phyloP scores from a whole-genome alignment of 2,113 vertebrate genomes.

The Rhinolophus sinicus region DNA sequence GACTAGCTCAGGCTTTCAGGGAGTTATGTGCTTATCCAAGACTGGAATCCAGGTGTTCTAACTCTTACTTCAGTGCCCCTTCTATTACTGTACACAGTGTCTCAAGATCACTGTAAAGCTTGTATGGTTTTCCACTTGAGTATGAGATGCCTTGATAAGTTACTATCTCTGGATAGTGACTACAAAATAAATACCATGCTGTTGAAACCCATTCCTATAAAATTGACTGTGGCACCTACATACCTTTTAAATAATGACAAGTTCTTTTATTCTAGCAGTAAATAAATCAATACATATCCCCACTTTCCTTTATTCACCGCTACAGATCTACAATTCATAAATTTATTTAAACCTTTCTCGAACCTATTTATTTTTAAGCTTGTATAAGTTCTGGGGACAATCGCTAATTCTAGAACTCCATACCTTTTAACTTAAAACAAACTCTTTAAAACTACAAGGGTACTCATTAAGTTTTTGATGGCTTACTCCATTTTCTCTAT shows the following conservation, averaged over 20 bases:
- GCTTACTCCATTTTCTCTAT: background rate
- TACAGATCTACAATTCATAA: background rate
- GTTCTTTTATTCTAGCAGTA: background rate
- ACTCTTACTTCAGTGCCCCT: background rate
- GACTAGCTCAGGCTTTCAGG: background rate
- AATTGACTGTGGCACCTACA: background rate
- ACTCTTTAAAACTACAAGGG: background rate
- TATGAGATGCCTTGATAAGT: background rate
- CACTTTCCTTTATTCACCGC: background rate
- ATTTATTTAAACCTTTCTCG: background rate
- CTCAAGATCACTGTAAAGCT: background rate
- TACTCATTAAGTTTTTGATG: background rate
- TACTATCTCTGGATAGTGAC: background rate
- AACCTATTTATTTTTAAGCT: background rate
- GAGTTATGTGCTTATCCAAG: background rate
- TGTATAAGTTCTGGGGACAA: background rate
- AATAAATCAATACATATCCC: background rate
- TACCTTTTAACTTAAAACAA: background rate
- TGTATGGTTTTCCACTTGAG: background rate
- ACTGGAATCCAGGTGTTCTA: background rate
- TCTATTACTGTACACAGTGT: background rate
- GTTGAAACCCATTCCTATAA: background rate
- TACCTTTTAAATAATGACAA: background rate
- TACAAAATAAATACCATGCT: background rate
- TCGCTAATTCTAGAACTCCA: background rate